Base-by-base conservation (phyloP, 2,113 vertebrate genomes). In the Lipophrys pholis region DNA sequence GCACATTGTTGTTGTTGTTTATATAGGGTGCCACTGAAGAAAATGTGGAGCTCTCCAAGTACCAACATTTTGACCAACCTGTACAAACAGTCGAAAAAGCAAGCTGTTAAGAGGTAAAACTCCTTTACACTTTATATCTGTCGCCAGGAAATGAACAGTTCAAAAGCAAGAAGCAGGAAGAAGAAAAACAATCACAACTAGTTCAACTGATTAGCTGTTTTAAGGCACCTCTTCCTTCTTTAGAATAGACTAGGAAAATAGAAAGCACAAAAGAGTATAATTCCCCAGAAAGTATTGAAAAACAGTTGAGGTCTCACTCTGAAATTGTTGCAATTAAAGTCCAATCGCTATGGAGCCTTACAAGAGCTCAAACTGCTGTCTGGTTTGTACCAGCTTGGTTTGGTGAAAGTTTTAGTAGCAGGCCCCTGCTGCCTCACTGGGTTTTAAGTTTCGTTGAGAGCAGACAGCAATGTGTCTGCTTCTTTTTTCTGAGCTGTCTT, bases 361-460 rank as follows among this genome's bases (percentile, higher is more conserved):
- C 11, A 49, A 10, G 52, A 66, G 14, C 17, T 7, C 35, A 15
- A 1, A 79, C 39, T 58, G 15, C 49, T 41, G 30, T n/a, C 43
- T 17, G 17, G 7, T 52, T 7, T 64, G 41, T 57, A 36, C 11
- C 11, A 42, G 9, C 16, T 42, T 14, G 39, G 15, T 50, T 36
- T 17, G 6, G 39, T 7, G 10, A 12, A 43, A 12, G n/a, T 53
- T 73, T 59, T 40, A 46, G 63, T 6, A 60, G 67, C 68, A 58
- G 41, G 60, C 36, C 11, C 39, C 65, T 36, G 38, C 48, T 57
- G 49, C 40, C 48, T 48, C n/a, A 3, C 15, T 40, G 64, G 11
- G 39, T 68, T 83, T 53, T 11, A 62, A 30, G 6, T 40, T 15
- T 55, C 14, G 40, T 48, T 56, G 58, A 41, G 65, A 66, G n/a